Base-by-base conservation (phyloP, 1,140 invertebrate genomes). In the Periplaneta americana region DNA sequence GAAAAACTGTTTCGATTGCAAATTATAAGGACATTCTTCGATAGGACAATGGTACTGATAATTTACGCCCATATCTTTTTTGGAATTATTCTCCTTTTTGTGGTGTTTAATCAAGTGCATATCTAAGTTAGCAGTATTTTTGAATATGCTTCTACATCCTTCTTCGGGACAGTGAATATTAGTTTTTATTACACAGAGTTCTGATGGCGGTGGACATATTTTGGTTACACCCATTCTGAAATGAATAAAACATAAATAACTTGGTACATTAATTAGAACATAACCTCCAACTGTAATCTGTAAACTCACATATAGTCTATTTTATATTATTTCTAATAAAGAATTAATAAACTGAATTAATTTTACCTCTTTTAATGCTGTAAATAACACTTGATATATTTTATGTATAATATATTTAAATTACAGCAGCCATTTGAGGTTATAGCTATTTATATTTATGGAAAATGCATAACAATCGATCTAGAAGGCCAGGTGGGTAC, bases 1-100 rank as follows among this genome's bases (percentile, higher is more conserved):
- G 79, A 85, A 85, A 74, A 80, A 78, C 6, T 83, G 37, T 15
- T 81, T 75, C 31, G 81, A 81, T 34, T 80, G 82, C 18, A 84
- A 79, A 15, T 83, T 83, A 66, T 85, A 84, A 10, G 82, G 82
- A 78, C 84, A 85, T 75, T 75, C 78, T 28, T 82, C 82, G 28
- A 81, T 48, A 28, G 81, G 83, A 66, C 84, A 85, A 74, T 84
- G 82, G 57, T 83, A 85, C 17, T 84, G 74, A 35, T n/a, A 74
- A 33, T 57, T 75, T n/a, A 81, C 75, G 18, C 35, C 75, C 1
- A 39, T 66, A 6, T 66, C 75, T 66, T 39, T 82, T 36, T 77
- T 66, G 4, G 36, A 34, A 15, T 28, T 48, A 28, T 80, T n/a
- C 33, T 76, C 81, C 39, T 81, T 82, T 34, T 80, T 82, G 79